Evolutionary conservation across 2,797 vertebrate genomes (phyloP), one percentile per base, ranked within the genome.

Genomic region (Kryptolebias ocellatus): DNA sequence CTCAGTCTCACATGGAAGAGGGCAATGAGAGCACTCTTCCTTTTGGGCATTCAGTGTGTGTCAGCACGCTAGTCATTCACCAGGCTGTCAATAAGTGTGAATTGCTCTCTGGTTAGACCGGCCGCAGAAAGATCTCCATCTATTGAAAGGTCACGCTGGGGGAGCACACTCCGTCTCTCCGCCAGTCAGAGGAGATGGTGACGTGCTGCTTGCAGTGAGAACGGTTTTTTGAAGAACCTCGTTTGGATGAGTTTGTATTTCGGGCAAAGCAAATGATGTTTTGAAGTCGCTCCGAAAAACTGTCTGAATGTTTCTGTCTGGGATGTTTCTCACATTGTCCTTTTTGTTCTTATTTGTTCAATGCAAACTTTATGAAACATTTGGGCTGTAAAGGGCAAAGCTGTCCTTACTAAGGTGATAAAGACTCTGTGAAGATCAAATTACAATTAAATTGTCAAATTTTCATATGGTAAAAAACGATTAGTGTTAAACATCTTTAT

Each of bases 1-100:
- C 85, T 81, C 77, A 64, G 53, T 84, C 85, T 83, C 88, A 80
- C 87, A 87, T 85, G 83, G 87, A 83, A 84, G 79, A 87, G 83
- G 84, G 78, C 80, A 86, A 68, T 64, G 80, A 74, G 84, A 90
- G 76, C 83, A 27, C 81, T 83, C 71, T 87, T 76, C 76, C 87
- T 87, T 77, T 85, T 72, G 81, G 89, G 79, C 83, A 87, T 89
- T 84, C 79, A 78, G 80, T 53, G n/a, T 68, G 81, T 83, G 81
- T 90, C 80, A 56, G 75, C 84, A 85, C 70, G 80, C 88, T 83
- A 84, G 83, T 85, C 80, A 78, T 88, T 85, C 84, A 85, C 81
- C 76, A 64, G 78, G 60, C 79, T 62, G 78, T 89, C 87, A 86
- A 89, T 90, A 89, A 78, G 78, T 85, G 84, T 76, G 77, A 91